These are phyloP conservation scores for Trissolcus basalis DNA, from an alignment of 1,140 invertebrate species.

Conservation along the genomic window DNA sequence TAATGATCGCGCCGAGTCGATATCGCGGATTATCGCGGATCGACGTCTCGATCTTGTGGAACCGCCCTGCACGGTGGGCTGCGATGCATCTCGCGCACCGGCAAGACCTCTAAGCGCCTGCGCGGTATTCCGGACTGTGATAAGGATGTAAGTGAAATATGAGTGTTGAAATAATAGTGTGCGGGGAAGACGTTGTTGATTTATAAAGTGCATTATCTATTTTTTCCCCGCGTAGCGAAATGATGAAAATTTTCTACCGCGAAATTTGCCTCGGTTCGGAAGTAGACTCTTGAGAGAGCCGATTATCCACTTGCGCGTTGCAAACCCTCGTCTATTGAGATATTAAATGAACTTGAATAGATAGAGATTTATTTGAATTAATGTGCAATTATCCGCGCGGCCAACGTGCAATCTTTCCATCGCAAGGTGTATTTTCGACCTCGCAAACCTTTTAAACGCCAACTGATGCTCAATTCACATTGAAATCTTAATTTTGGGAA, in stretches of 20 bases:
- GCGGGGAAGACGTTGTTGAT: constrained; percentile 36
- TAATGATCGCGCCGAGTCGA: constrained; percentile 33
- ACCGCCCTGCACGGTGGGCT: constrained; percentile 31
- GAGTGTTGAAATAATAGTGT: constrained; percentile 51
- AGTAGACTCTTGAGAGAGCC: neutral
- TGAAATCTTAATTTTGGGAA: too few relatives aligned
- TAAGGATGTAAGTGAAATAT: constrained; percentile 55
- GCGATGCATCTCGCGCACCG: neutral
- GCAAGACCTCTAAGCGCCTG: constrained; percentile 24
- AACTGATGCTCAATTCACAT: too few relatives aligned
- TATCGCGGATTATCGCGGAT: constrained; percentile 42
- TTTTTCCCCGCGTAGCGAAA: constrained; percentile 11
- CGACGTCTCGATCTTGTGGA: constrained; percentile 30
- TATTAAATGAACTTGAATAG: constrained; percentile 16
- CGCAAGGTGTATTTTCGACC: too few relatives aligned
- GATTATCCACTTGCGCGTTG: constrained; percentile 9
- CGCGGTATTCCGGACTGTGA: constrained; percentile 24
- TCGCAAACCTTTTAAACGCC: too few relatives aligned
- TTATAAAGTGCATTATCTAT: constrained; percentile 26
- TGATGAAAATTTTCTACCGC: constrained; percentile 18
- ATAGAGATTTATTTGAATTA: constrained; percentile 6
- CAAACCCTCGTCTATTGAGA: constrained; percentile 10
- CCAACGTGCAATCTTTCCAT: too few relatives aligned
- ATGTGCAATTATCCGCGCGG: neutral
- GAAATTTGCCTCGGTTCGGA: constrained; percentile 7